A percentile compares a stretch with the other conserved stretches of the same genome.
Evolutionary conservation across 2,888 invertebrate species (phyloP).

Genomic region (Andrena praecox): DNA sequence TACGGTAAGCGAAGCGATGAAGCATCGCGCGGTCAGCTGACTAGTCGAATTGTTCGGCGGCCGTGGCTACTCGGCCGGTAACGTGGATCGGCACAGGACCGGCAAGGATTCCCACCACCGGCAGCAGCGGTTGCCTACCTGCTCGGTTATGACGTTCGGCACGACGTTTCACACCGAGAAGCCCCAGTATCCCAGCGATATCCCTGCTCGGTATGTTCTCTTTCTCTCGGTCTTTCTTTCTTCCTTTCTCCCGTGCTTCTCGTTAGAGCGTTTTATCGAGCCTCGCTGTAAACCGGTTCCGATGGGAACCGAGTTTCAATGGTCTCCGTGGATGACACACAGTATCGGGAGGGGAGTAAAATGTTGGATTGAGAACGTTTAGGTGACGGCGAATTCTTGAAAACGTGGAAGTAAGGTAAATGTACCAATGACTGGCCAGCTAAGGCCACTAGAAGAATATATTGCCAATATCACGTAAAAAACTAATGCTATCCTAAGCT

Average conservation of each 20-base stretch:
- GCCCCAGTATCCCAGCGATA: constrained; percentile 76
- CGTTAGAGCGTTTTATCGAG: neutral
- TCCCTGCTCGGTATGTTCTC: constrained; percentile 76
- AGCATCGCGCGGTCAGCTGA: constrained; percentile 79
- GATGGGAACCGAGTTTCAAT: neutral
- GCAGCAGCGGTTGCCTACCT: constrained; percentile 61
- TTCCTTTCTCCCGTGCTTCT: neutral
- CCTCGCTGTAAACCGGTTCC: constrained; percentile 30
- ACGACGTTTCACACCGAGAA: constrained; percentile 81
- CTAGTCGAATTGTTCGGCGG: constrained; percentile 77
- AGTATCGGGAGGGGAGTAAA: neutral
- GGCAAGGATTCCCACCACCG: constrained; percentile 46
- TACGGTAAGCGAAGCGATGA: constrained; percentile 75
- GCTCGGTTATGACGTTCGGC: constrained; percentile 82
- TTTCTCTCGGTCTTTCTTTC: neutral
- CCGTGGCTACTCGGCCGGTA: constrained; percentile 56
- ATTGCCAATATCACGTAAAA: too few relatives aligned
- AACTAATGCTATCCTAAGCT: too few relatives aligned
- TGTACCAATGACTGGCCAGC: too few relatives aligned
- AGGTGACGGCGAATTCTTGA: neutral
- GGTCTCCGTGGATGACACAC: neutral
- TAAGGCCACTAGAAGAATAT: too few relatives aligned
- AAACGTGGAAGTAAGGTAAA: too few relatives aligned
- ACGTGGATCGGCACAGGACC: constrained; percentile 56
- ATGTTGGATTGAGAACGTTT: neutral